phyloP scores from a whole-genome alignment of 2,888 invertebrate species.

The Iphiclides podalirius region DNA sequence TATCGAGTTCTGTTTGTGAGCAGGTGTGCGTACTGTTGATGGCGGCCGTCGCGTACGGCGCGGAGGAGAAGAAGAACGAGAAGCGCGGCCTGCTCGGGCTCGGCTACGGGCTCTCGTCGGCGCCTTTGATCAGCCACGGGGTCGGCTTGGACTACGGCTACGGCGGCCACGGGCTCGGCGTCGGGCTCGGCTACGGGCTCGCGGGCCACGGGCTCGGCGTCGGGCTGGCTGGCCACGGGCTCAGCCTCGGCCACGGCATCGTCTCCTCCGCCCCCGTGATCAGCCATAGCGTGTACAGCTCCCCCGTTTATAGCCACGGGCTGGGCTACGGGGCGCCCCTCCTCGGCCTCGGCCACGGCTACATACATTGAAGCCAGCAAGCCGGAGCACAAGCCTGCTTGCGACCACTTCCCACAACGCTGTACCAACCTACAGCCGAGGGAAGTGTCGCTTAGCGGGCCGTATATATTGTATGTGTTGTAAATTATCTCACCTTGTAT shows the following conservation, averaged over 20 bases:
- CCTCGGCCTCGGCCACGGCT: conserved; percentile 49
- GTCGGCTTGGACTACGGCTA: conserved; percentile 37
- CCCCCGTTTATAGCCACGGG: conserved; percentile 40
- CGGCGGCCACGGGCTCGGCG: conserved; percentile 38
- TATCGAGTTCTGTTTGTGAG: no score
- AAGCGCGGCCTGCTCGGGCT: conserved; percentile 71
- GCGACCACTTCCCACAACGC: no score
- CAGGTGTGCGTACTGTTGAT: conserved; percentile 60
- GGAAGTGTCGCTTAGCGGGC: no score
- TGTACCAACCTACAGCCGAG: no score
- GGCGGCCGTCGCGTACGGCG: conserved; percentile 51
- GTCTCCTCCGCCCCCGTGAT: conserved; percentile 31
- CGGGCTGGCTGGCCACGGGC: conserved; percentile 34
- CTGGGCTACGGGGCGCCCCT: conserved; percentile 35
- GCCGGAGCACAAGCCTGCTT: neutral
- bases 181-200: conserved; percentile 37
- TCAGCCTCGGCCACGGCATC: conserved; percentile 34
- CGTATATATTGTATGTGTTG: neutral
- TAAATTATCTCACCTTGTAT: conserved; percentile 13
- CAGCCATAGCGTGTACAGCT: conserved; percentile 36
- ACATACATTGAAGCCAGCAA: conserved; percentile 6
- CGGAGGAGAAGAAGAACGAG: conserved; percentile 70
- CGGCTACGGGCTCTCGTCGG: conserved; percentile 47
- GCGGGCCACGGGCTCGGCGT: conserved; percentile 33
- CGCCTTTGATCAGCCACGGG: conserved; percentile 29